These are phyloP conservation scores for Numida meleagris DNA, from an alignment of 2,113 vertebrate genomes.

Conservation along the genomic window DNA sequence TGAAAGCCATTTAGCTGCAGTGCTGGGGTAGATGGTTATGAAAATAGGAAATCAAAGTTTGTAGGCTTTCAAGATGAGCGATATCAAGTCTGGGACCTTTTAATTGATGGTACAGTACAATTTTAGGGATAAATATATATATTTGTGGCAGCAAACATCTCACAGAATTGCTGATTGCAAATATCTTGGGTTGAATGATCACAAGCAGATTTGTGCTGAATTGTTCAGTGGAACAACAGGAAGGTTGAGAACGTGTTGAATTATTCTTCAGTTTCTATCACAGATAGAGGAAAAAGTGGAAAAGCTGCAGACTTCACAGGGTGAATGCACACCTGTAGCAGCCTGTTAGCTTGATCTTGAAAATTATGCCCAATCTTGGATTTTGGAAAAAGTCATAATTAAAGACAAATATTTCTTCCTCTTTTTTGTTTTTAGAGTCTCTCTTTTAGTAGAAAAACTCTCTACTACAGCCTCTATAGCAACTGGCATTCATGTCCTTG, in stretches of 20 bases:
- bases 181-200: neutral
- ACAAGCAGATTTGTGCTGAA: neutral
- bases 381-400: neutral
- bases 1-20: neutral
- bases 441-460: neutral
- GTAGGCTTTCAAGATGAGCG: neutral
- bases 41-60: neutral
- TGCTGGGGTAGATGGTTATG: neutral
- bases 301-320: neutral
- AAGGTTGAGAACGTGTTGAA: neutral
- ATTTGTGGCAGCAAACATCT: neutral
- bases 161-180: neutral
- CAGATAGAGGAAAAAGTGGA: neutral
- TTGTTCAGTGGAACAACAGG: neutral
- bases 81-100: neutral
- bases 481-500: neutral
- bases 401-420: neutral
- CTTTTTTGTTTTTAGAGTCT: neutral
- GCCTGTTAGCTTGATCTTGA: neutral
- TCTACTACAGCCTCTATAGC: neutral
- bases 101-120: neutral
- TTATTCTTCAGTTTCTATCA: neutral
- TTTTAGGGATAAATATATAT: neutral
- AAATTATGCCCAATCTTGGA: neutral
- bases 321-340: neutral